phyloP scores from a whole-genome alignment of 2,797 vertebrate species.

The Rallus crepitans region DNA sequence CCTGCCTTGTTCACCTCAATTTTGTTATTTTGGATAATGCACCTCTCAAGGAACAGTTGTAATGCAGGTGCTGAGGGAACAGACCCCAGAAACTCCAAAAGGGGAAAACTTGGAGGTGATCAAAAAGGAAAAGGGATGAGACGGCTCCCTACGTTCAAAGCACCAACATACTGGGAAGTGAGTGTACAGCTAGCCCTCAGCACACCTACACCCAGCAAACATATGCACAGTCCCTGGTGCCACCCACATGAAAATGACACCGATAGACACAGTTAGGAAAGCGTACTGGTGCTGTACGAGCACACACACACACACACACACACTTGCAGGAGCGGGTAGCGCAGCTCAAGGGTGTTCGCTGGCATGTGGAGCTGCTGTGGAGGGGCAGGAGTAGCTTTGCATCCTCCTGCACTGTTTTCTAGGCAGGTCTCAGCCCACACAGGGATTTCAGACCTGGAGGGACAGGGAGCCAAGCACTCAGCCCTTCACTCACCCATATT shows the following conservation, averaged over 20 bases:
- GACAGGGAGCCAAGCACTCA: not conserved
- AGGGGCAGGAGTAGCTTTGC: not conserved
- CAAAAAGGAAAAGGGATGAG: not conserved
- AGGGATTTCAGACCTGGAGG: not conserved
- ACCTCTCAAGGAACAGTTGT: not conserved
- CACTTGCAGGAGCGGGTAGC: not conserved
- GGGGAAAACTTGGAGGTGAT: not conserved
- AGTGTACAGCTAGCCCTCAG: not conserved
- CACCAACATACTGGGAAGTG: not conserved
- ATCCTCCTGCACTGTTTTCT: not conserved
- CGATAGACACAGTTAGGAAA: not conserved
- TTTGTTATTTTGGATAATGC: constrained; percentile 51
- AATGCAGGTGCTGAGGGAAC: not conserved
- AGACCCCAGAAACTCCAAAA: not conserved
- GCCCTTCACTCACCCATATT: not conserved
- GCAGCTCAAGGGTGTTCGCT: not conserved
- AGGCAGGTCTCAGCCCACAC: not conserved
- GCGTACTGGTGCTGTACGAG: not conserved
- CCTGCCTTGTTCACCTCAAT: constrained; percentile 20
- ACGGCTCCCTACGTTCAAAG: not conserved
- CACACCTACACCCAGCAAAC: constrained; percentile 14
- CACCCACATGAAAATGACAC: not conserved
- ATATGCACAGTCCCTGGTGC: constrained; percentile 14
- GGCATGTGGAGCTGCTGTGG: rapidly evolving
- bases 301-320: not conserved